Evolutionary conservation across 1,140 invertebrate species (phyloP), one percentile per base, ranked within the genome.

Genomic region (Ladona fulva): DNA sequence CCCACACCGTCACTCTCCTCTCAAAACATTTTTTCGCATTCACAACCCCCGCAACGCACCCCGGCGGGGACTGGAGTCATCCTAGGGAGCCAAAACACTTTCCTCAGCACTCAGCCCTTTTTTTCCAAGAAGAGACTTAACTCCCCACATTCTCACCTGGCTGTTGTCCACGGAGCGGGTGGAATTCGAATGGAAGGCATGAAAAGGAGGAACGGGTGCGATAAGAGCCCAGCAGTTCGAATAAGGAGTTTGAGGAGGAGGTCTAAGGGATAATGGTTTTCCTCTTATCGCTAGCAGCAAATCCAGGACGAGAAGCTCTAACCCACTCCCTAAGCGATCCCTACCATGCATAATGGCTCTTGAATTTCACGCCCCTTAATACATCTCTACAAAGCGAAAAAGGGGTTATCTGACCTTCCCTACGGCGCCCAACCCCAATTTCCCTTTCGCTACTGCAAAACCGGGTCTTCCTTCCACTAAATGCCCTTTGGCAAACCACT

Each of bases 341-440:
- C 52, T n/a, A 66, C 52, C 52, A 12, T 66, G 52, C 52, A 66
- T 66, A 66, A 66, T 66, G 52, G 52, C 52, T 66, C 52, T 66
- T 66, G 52, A 66, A 66, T 66, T 66, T 66, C 52, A 66, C 52
- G n/a, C 52, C 52, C 52, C 52, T 66, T 66, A 66, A 66, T 66
- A 66, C 52, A 19, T 66, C 52, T 66, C 14, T 16, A 12, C 3
- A 22, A 22, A 12, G 52, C 52, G 52, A 66, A 22, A 66, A 66
- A 22, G 52, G 52, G 52, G 52, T 66, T 66, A 66, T 66, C 52
- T 66, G 52, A 66, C 52, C 44, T 52, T 11, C 44, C 44, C 44
- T 52, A 10, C 44, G 19, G 44, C n/a, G n/a, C n/a, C 52, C 52
- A 22, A 22, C 52, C 52, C 52, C 3, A 66, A 19, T 66, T 22